phyloP scores from a whole-genome alignment of 2,888 invertebrate species.

The Synanthedon andrenaeformis region DNA sequence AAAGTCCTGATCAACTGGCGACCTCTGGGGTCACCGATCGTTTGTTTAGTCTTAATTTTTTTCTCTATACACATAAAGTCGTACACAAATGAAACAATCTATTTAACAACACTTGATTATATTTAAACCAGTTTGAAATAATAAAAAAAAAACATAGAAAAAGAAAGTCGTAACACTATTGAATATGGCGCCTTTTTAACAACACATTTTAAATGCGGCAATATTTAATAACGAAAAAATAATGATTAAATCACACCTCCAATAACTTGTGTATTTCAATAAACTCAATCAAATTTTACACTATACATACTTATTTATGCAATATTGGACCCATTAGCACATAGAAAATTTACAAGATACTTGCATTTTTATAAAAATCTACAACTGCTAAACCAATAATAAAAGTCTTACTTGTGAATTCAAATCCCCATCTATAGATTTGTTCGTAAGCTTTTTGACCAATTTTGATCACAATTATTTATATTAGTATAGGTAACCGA shows the following conservation, averaged over 20 bases:
- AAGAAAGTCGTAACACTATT: constrained; percentile 1
- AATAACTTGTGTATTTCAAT: not conserved
- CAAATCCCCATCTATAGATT: no score
- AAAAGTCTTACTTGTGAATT: no score
- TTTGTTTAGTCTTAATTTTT: no score
- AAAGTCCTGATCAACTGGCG: no score
- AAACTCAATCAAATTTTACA: no score
- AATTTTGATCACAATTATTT: no score
- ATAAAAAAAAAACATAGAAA: constrained; percentile 20
- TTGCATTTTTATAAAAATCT: not conserved
- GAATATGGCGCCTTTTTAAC: not conserved
- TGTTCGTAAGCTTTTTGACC: no score
- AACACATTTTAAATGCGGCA: constrained; percentile 2
- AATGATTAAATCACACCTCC: constrained; percentile 1
- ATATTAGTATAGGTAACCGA: no score
- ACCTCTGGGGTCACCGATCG: no score
- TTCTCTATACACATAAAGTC: no score
- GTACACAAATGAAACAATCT: constrained; percentile 18
- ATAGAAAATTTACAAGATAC: not conserved
- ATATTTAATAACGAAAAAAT: constrained; percentile 14
- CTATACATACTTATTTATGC: not conserved
- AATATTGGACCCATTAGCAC: constrained; percentile 13
- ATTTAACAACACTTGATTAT: constrained; percentile 47
- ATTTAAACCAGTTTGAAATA: constrained; percentile 23
- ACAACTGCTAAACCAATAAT: no score